phyloP scores from a whole-genome alignment of 2,113 vertebrate species.

The Noturus placidus region DNA sequence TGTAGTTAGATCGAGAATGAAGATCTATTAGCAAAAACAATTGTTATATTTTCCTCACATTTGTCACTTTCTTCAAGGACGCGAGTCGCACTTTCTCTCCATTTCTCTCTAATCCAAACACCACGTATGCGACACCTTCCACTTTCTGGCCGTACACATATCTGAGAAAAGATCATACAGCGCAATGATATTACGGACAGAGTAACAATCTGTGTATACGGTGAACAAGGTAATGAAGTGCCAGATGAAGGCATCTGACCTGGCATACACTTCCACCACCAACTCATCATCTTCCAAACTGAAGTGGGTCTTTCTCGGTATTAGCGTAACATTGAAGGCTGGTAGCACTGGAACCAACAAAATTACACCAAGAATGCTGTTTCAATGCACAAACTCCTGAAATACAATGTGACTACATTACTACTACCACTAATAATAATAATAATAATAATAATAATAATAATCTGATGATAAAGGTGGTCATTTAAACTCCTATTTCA shows the following conservation, averaged over 20 bases:
- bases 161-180: constrained; percentile 53
- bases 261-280: constrained; percentile 65
- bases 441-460: background rate
- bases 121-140: constrained; percentile 69
- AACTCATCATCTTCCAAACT: constrained; percentile 63
- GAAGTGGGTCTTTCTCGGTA: constrained; percentile 62
- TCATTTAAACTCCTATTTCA: background rate
- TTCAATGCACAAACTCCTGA: background rate
- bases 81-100: constrained; percentile 66
- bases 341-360: constrained; percentile 67
- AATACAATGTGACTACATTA: background rate
- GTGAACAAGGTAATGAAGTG: background rate
- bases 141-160: constrained; percentile 71
- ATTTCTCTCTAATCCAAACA: constrained; percentile 71
- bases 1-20: background rate
- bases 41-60: constrained; percentile 62
- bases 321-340: constrained; percentile 74
- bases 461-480: background rate
- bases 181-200: background rate
- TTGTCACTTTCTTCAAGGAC: constrained; percentile 66
- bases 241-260: constrained; percentile 52
- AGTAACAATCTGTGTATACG: background rate
- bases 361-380: background rate
- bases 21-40: background rate
- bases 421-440: background rate